Percentiles rank a stretch among this genome's conserved stretches.
These are phyloP conservation scores for Caenorhabditis sp. DNA, from an alignment of 2,888 invertebrate genomes.

Conservation along the genomic window DNA sequence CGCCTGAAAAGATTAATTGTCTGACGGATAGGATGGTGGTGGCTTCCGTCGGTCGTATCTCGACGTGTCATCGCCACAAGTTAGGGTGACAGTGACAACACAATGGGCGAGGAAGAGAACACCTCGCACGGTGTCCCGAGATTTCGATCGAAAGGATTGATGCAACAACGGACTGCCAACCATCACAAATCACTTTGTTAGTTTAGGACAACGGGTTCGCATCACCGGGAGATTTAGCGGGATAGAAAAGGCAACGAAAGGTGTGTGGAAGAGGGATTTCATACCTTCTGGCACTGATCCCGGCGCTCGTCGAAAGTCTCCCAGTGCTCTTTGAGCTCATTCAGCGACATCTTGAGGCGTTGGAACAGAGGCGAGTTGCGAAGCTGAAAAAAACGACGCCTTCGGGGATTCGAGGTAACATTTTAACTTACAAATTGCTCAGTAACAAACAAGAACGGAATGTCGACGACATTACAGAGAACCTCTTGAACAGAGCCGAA, in stretches of 20 bases:
- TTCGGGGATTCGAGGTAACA: background rate
- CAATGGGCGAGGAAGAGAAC: conserved; percentile 10
- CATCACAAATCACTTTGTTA: conserved; percentile 48
- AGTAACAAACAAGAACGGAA: conserved; percentile 87
- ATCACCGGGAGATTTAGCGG: background rate
- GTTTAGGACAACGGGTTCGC: conserved; percentile 4
- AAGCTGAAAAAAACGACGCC: conserved; percentile 71
- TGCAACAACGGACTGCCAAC: background rate
- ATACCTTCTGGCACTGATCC: conserved; percentile 86
- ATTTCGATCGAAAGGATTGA: background rate
- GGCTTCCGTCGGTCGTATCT: conserved; percentile 40
- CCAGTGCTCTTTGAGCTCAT: conserved; percentile 94
- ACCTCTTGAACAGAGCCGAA: conserved; percentile 83
- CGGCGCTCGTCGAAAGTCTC: conserved; percentile 94
- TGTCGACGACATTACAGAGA: conserved; percentile 83
- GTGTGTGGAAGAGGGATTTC: too few relatives aligned
- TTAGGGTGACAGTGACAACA: conserved; percentile 15
- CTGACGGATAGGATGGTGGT: background rate
- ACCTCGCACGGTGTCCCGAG: conserved; percentile 4
- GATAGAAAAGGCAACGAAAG: too few relatives aligned
- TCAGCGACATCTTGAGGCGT: conserved; percentile 88
- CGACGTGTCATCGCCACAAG: conserved; percentile 43
- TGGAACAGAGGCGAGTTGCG: conserved; percentile 84
- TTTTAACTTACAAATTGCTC: conserved; percentile 81
- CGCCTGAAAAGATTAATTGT: conserved; percentile 69